Evolutionary conservation across 2,113 vertebrate species (phyloP), one percentile per base, ranked within the genome.

Genomic region (Coreoperca whiteheadi): DNA sequence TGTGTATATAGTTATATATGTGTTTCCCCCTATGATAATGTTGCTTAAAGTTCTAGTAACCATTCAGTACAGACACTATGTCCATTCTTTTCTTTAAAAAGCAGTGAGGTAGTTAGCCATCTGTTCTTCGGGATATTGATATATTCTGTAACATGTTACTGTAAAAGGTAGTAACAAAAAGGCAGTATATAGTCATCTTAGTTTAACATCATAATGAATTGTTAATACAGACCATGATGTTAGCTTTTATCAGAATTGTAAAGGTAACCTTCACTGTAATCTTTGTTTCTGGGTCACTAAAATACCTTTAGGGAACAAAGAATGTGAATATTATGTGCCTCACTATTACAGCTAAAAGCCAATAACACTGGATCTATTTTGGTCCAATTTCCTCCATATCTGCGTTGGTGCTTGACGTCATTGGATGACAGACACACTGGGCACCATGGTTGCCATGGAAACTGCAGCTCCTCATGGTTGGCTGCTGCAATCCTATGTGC

Each of bases 391-490:
- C 77, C 73, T 88, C 70, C 39, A 41, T 86, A 82, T 92, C 48
- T 92, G 82, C 89, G 91, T 94, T 21, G 79, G 90, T 79, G 83
- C 89, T 92, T 95, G 93, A 92, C 93, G 93, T 95, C 94, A 95
- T 79, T 90, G 91, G 87, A 91, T 88, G 92, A 93, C 89, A 84
- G 91, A 87, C 59, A 71, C 86, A 81, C 82, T 21, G 87, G 89
- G 88, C 82, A 80, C 81, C 76, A n/a, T 34, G 46, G 93, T 94
- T 93, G 79, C 95, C 94, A 95, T 95, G 92, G 96, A 91, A 96
- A 96, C 95, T 75, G 90, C 30, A 15, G 87, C 89, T 93, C 91
- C 84, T 89, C 89, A 71, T 8, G 74, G 82, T 82, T 82, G 78
- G 82, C 72, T 82, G 87, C 74, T 88, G 72, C 74, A 80, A 64